Evolutionary conservation across 1,140 invertebrate genomes (phyloP).

Genomic region (Nasonia giraulti): DNA sequence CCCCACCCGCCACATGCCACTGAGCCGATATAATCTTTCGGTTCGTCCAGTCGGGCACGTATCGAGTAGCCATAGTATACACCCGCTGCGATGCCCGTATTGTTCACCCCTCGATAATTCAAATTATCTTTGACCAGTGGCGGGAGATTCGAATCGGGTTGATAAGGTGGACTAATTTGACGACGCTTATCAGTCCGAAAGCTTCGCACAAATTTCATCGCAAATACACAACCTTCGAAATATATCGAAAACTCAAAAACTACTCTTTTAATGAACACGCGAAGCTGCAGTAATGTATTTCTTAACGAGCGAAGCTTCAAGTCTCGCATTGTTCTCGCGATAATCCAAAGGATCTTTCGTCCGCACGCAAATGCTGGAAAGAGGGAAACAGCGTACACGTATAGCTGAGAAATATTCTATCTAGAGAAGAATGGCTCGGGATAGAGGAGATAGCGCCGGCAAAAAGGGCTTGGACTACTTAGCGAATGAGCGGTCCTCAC

Average conservation of each 20-base stretch:
- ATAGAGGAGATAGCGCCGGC: not conserved
- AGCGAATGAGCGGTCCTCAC: not conserved
- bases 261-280: too few species aligned
- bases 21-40: constrained; percentile 8
- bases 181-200: too few species aligned
- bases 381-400: not conserved
- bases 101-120: not conserved
- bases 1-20: not conserved
- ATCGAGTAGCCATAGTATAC: not conserved
- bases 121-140: not conserved
- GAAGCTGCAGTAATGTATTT: too few species aligned
- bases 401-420: not conserved
- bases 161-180: too few species aligned
- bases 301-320: not conserved
- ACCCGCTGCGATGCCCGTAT: not conserved
- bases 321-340: not conserved
- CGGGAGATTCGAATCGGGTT: too few species aligned
- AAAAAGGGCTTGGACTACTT: constrained; percentile 13
- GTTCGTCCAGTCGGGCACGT: not conserved
- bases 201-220: too few species aligned
- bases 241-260: too few species aligned
- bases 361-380: not conserved
- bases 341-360: not conserved
- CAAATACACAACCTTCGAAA: too few species aligned
- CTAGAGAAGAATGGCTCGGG: not conserved